phyloP scores from a whole-genome alignment of 1,140 invertebrate species.

The Paramacrobiotus metropolitanus region DNA sequence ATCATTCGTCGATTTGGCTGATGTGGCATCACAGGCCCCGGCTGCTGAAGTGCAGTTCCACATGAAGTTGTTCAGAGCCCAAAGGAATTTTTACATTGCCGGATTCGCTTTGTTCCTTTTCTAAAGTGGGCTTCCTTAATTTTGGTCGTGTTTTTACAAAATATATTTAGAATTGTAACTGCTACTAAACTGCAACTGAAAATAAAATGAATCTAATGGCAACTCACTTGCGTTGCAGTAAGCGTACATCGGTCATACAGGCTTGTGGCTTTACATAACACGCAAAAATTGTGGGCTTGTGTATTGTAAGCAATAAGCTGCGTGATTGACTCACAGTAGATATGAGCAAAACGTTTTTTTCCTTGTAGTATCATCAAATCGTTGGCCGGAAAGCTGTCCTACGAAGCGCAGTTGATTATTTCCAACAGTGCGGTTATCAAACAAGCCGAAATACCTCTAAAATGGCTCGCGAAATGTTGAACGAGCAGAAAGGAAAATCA shows the following conservation, averaged over 20 bases:
- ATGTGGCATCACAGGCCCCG: conserved; percentile 31
- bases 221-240: too few relatives aligned
- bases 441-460: conserved; percentile 68
- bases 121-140: too few relatives aligned
- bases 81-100: conserved; percentile 96
- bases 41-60: conserved; percentile 69
- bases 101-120: conserved; percentile 48
- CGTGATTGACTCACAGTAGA: too few relatives aligned
- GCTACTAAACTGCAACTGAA: too few relatives aligned
- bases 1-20: conserved; percentile 24
- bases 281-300: too few relatives aligned
- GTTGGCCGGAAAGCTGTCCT: conserved; percentile 2
- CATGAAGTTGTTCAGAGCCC: conserved; percentile 85
- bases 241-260: too few relatives aligned
- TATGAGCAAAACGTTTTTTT: too few relatives aligned
- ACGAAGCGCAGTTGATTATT: conserved; percentile 32
- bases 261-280: too few relatives aligned
- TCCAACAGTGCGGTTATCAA: conserved; percentile 64
- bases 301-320: too few relatives aligned
- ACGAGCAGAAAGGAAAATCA: conserved; percentile 26
- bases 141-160: too few relatives aligned
- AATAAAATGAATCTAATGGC: too few relatives aligned
- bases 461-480: conserved; percentile 39
- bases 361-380: conserved; percentile 1
- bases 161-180: too few relatives aligned